Evolutionary conservation across 2,113 vertebrate genomes (phyloP).

Genomic region (Polyodon spathula): DNA sequence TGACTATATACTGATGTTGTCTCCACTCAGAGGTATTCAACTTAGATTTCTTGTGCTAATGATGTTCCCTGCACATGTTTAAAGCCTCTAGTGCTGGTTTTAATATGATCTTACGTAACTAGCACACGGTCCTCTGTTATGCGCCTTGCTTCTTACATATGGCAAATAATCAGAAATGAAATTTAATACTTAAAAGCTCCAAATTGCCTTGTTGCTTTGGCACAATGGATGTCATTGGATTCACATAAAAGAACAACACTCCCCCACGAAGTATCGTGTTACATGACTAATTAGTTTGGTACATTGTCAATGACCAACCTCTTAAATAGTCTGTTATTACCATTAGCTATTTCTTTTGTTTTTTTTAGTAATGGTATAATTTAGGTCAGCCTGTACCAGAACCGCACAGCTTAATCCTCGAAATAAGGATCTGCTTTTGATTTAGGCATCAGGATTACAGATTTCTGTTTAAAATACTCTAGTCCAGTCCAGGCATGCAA

Average conservation of each 20-base stretch:
- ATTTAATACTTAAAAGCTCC: slow-evolving; percentile 32
- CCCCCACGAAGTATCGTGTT: too few species aligned
- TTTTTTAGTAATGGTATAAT: slow-evolving; percentile 16
- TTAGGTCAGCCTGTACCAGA: slow-evolving; percentile 43
- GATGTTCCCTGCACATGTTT: too few species aligned
- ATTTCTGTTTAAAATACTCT: background rate
- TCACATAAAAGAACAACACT: background rate
- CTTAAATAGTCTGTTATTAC: too few species aligned
- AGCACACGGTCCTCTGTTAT: slow-evolving; percentile 12
- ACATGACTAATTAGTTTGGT: too few species aligned
- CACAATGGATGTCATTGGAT: background rate
- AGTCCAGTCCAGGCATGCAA: slow-evolving; percentile 2
- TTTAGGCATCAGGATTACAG: slow-evolving; percentile 5
- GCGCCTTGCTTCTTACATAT: slow-evolving; percentile 43
- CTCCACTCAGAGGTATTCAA: too few species aligned
- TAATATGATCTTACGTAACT: too few species aligned
- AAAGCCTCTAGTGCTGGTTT: too few species aligned
- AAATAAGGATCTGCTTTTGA: slow-evolving; percentile 38
- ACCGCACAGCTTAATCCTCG: slow-evolving; percentile 2
- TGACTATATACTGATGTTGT: too few species aligned
- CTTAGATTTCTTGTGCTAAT: too few species aligned
- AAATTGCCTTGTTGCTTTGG: background rate
- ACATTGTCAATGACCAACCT: too few species aligned
- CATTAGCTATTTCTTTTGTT: background rate
- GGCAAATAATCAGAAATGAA: slow-evolving; percentile 49